Percentiles rank a stretch among this genome's conserved stretches.
Evolutionary conservation across 35 echinoderm and acorn worm species (phyloP).

Genomic region (Stichopus chloronotus): DNA sequence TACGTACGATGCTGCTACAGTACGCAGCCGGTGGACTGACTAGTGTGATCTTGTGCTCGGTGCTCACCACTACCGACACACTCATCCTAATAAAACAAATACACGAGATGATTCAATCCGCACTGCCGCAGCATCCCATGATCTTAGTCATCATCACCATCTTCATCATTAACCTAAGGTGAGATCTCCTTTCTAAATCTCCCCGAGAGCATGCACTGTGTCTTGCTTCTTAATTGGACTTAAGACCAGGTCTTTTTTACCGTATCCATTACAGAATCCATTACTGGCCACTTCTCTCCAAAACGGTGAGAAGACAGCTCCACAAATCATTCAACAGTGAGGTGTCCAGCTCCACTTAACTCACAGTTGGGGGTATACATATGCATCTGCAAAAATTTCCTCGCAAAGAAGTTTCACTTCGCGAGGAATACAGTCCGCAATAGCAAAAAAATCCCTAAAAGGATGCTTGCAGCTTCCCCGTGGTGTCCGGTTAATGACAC

Average conservation of each 20-base stretch:
- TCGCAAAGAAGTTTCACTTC: neutral
- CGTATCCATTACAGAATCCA: constrained; percentile 20
- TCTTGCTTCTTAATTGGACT: neutral
- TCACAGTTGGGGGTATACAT: neutral
- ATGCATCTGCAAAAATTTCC: no score
- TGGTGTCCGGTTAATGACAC: neutral
- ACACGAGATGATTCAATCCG: no score
- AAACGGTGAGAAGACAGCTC: neutral
- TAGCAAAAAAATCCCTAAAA: neutral
- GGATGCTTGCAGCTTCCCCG: neutral
- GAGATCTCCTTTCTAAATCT: neutral
- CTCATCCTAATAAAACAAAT: no score
- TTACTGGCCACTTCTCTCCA: neutral
- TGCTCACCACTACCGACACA: no score
- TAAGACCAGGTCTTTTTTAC: neutral
- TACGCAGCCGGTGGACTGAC: no score
- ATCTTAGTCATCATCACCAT: neutral
- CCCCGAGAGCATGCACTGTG: neutral
- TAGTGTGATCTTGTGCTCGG: no score
- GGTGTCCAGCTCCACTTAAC: neutral
- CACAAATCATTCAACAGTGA: neutral
- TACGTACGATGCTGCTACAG: no score
- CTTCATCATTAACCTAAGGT: neutral
- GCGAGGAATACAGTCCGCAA: no score
- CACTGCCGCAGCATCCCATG: no score